Evolutionary conservation across 1,140 invertebrate genomes (phyloP), one percentile per base, ranked within the genome.

Genomic region (Aphaenogaster rudis): DNA sequence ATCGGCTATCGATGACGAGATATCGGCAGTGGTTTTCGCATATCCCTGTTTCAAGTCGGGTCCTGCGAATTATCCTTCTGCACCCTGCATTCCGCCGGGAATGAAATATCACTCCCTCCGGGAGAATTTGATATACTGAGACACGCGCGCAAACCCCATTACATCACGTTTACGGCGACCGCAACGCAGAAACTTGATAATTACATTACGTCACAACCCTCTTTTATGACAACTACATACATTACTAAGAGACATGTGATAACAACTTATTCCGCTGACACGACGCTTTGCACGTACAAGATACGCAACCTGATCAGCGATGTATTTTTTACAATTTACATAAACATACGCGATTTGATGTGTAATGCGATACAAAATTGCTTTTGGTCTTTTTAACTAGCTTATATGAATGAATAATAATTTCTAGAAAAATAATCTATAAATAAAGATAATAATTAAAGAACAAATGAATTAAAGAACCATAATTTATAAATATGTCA

Each of bases 111-210:
- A 63, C 69, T 61, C 66, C 28, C 67, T n/a, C 52, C 17, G 54
- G 42, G 69, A 84, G 72, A 84, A 76, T 84, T 84, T 84, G 80
- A 84, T 84, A 84, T 84, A 76, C 80, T 57, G 80, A 84, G 80
- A 82, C 80, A 74, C 28, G 67, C 52, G 39, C 54, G 13, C 80
- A 61, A 69, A 76, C 54, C 80, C 69, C 17, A 76, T 84, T 84
- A 84, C 69, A 50, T 82, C 80, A 82, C 67, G 54, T 82, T 82
- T 82, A 74, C 42, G 80, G 5, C 80, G 45, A 84, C 69, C 80
- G 45, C 80, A 45, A 76, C 69, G 54, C 42, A 54, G 69, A 76
- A 76, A 84, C 80, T 84, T 84, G 69, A 84, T 82, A 82, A 84
- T 76, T 84, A 84, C 69, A 84, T 84, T 84, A 84, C 21, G 33